A percentile compares a stretch with the other conserved stretches of the same genome.
phyloP scores from a whole-genome alignment of 2,888 invertebrate genomes.

The Dysmachus trigonus region DNA sequence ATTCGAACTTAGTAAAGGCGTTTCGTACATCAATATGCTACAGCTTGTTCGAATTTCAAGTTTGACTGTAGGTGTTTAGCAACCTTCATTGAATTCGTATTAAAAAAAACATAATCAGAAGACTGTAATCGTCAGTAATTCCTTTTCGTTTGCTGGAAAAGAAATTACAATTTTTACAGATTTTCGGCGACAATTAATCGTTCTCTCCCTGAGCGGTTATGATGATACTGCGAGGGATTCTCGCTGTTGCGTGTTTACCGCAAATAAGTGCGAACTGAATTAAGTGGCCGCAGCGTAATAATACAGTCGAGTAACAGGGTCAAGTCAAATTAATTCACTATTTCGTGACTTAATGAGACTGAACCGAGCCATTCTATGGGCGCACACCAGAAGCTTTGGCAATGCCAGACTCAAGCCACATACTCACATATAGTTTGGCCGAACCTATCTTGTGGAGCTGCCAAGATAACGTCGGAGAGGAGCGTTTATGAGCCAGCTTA shows the following conservation, averaged over 20 bases:
- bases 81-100: neutral
- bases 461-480: neutral
- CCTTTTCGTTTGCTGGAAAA: neutral
- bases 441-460: neutral
- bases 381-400: neutral
- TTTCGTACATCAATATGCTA: neutral
- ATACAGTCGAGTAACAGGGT: constrained; percentile 16
- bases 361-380: neutral
- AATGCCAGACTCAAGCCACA: neutral
- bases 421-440: neutral
- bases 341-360: constrained; percentile 33
- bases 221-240: neutral
- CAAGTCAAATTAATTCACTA: constrained; percentile 36
- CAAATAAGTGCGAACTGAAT: constrained; percentile 23
- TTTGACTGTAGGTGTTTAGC: neutral
- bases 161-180: neutral
- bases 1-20: neutral
- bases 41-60: neutral
- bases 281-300: constrained; percentile 12
- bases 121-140: neutral
- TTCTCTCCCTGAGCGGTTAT: neutral
- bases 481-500: neutral
- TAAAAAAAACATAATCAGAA: neutral
- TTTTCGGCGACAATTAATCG: neutral
- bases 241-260: neutral